Conservation (phyloP, 30 jellyfish, hydroid and myxozoan genomes). For the Pseudorhiza aurosa region DNA sequence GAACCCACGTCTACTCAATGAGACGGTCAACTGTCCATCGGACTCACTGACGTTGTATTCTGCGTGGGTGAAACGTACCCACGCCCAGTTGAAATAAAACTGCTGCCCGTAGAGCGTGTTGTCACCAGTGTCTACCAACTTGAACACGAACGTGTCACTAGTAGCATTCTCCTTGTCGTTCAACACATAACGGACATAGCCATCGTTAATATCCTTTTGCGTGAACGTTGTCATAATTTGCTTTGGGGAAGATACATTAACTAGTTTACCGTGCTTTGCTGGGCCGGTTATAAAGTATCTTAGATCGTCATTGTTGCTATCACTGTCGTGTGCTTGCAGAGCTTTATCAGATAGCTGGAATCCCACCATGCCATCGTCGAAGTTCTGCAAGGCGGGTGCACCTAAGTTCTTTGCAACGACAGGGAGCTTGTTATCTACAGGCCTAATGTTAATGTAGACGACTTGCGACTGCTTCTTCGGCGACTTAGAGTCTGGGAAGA, state of each 20-base stretch:
- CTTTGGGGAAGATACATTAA: slow-evolving; percentile 46
- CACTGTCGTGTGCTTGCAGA: slow-evolving; percentile 78
- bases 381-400: slow-evolving; percentile 63
- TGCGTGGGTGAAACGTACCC: slow-evolving; percentile 65
- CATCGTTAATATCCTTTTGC: slow-evolving; percentile 71
- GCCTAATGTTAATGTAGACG: slow-evolving; percentile 51
- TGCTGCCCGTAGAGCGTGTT: slow-evolving; percentile 75
- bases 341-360: slow-evolving; percentile 59
- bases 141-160: slow-evolving; percentile 84
- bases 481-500: slow-evolving; percentile 68
- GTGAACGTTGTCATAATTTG: slow-evolving; percentile 58
- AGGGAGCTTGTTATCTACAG: slow-evolving; percentile 88
- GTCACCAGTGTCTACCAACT: slow-evolving; percentile 77
- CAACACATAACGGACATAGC: slow-evolving; percentile 62
- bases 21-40: slow-evolving; percentile 57
- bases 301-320: slow-evolving; percentile 51
- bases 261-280: slow-evolving; percentile 83
- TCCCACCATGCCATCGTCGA: slow-evolving; percentile 53
- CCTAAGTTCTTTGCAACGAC: slow-evolving; percentile 77
- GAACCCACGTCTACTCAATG: slow-evolving; percentile 80
- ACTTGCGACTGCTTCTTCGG: slow-evolving; percentile 55
- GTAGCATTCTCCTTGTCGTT: slow-evolving; percentile 69
- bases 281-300: slow-evolving; percentile 57
- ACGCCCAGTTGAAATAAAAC: slow-evolving; percentile 92
- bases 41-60: slow-evolving; percentile 81